These are phyloP conservation scores for Drosophila arawakana DNA, from an alignment of 1,140 invertebrate species.

Conservation along the genomic window DNA sequence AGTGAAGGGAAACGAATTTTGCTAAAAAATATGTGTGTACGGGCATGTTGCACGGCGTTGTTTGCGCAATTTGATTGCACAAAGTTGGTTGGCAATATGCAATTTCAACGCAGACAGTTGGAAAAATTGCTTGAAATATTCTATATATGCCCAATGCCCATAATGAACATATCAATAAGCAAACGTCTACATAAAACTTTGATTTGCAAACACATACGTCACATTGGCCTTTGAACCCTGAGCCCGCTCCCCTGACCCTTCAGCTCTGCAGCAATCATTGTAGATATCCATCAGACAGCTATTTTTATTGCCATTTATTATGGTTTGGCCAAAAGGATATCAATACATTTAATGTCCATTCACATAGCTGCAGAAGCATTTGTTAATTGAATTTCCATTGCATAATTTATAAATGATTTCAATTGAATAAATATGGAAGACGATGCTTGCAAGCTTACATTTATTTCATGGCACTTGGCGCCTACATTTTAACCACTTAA, in stretches of 20 bases:
- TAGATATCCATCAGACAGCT: background rate
- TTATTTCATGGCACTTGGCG: slow-evolving; percentile 15
- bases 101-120: slow-evolving; percentile 51
- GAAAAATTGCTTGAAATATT: slow-evolving; percentile 47
- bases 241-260: too few species aligned
- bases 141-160: slow-evolving; percentile 42
- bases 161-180: slow-evolving; percentile 76
- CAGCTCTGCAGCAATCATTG: background rate
- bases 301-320: background rate
- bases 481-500: slow-evolving; percentile 39
- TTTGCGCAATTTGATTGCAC: slow-evolving; percentile 79
- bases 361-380: background rate
- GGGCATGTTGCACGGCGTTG: slow-evolving; percentile 28
- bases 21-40: slow-evolving; percentile 14
- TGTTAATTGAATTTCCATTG: background rate
- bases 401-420: background rate
- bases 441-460: background rate
- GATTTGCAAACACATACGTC: slow-evolving; percentile 34
- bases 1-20: slow-evolving; percentile 25
- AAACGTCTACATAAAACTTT: slow-evolving; percentile 38
- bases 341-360: background rate
- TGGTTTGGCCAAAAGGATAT: background rate
- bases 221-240: background rate
- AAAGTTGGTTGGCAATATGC: slow-evolving; percentile 73
- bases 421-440: slow-evolving; percentile 9